Conservation (phyloP, 1,140 invertebrate species). For the Conus ventricosus region DNA sequence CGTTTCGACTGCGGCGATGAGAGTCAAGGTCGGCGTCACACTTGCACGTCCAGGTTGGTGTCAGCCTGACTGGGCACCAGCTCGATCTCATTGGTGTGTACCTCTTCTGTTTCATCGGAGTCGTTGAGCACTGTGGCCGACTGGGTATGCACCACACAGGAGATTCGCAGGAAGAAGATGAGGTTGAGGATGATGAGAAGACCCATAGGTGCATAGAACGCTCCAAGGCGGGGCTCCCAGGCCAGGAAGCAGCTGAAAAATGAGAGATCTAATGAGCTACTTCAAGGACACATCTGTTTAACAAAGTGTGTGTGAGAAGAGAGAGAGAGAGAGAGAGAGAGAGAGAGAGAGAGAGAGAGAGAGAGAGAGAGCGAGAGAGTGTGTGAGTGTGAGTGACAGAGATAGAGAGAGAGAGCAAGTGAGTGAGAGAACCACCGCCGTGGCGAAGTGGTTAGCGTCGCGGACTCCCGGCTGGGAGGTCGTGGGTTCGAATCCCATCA, state of each 20-base stretch:
- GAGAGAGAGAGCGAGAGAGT: background rate
- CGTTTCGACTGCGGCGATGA: conserved; percentile 28
- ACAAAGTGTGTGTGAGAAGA: too few relatives aligned
- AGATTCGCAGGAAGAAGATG: conserved; percentile 85
- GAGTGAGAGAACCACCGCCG: too few relatives aligned
- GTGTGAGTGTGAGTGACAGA: too few relatives aligned
- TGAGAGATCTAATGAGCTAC: background rate
- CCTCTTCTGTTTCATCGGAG: conserved; percentile 62
- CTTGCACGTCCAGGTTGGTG: conserved; percentile 55
- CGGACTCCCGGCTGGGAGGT: too few relatives aligned
- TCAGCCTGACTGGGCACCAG: conserved; percentile 63
- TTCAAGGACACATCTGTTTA: too few relatives aligned
- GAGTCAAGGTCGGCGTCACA: conserved; percentile 35
- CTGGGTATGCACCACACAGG: conserved; percentile 79
- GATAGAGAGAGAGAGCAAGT: too few relatives aligned
- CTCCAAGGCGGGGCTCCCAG: conserved; percentile 85
- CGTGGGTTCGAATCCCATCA: too few relatives aligned
- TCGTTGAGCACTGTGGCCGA: conserved; percentile 49
- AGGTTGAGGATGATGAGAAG: conserved; percentile 84
- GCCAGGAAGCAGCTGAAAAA: conserved; percentile 85
- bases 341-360: too few relatives aligned
- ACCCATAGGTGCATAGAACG: conserved; percentile 85
- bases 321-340: background rate
- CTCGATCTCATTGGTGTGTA: conserved; percentile 80
- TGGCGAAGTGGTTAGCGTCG: too few relatives aligned